Conservation (phyloP, 2,888 invertebrate species). For the Nycteola revayana region DNA sequence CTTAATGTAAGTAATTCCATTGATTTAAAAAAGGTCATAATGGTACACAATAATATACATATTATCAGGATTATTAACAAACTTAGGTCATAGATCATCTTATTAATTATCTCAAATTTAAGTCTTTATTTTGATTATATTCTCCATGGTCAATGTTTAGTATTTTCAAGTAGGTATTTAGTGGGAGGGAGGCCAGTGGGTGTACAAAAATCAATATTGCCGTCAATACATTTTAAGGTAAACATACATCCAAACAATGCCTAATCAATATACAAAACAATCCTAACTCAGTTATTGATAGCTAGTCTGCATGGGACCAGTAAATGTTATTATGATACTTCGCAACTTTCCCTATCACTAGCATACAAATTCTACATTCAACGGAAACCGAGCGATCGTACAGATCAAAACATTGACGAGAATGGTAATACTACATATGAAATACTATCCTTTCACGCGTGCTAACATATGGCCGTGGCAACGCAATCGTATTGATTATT, state of each 20-base stretch:
- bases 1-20: no score
- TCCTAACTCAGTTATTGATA: constrained; percentile 9
- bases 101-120: no score
- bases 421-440: constrained; percentile 60
- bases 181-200: constrained; percentile 19
- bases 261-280: no score
- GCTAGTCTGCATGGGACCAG: constrained; percentile 11
- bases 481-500: constrained; percentile 54
- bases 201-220: constrained; percentile 32
- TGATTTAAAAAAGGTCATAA: no score
- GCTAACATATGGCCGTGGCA: constrained; percentile 70
- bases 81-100: no score
- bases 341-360: constrained; percentile 38
- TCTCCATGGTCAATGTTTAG: no score
- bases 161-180: no score
- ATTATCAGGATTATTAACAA: no score
- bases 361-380: constrained; percentile 34
- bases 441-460: constrained; percentile 62
- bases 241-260: no score
- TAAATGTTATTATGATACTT: constrained; percentile 12
- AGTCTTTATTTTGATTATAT: no score
- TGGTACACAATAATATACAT: no score
- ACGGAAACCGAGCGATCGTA: constrained; percentile 32
- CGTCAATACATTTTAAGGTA: background rate
- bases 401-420: constrained; percentile 41